Evolutionary conservation across 2,888 invertebrate genomes (phyloP).

Genomic region (Rhimphoctona megacephalus): DNA sequence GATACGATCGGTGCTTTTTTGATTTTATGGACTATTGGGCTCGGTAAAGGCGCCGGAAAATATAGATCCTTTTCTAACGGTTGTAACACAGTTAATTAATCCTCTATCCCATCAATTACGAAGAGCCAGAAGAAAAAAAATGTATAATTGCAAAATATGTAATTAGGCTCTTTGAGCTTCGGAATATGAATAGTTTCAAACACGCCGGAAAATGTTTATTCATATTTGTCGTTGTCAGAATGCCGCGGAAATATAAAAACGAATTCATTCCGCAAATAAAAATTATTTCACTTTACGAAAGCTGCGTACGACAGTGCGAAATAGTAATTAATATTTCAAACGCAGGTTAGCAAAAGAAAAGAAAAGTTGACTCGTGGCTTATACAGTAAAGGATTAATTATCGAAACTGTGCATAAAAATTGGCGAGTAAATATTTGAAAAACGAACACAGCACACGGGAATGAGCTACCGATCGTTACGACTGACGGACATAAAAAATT

Average conservation of each 20-base stretch:
- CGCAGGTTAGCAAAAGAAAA: neutral
- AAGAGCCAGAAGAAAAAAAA: too few relatives aligned
- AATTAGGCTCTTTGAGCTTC: neutral
- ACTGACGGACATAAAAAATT: neutral
- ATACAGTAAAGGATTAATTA: neutral
- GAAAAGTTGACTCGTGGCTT: neutral
- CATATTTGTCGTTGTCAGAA: too few relatives aligned
- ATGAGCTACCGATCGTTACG: constrained; percentile 8
- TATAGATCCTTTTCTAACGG: neutral
- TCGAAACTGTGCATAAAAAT: neutral
- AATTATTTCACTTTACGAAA: too few relatives aligned
- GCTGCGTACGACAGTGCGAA: neutral
- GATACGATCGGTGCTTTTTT: neutral
- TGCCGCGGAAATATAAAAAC: too few relatives aligned
- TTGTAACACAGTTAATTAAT: neutral
- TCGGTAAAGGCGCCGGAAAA: neutral
- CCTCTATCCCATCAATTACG: neutral
- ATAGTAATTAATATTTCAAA: neutral
- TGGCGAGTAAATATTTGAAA: neutral
- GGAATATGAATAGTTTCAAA: neutral
- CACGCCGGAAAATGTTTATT: too few relatives aligned
- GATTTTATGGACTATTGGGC: neutral
- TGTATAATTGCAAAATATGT: neutral
- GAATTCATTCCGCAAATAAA: neutral
- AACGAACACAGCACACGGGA: neutral